Percentiles rank a stretch among this genome's conserved stretches.
phyloP scores from a whole-genome alignment of 2,113 vertebrate genomes.

The Myiozetetes cayanensis region DNA sequence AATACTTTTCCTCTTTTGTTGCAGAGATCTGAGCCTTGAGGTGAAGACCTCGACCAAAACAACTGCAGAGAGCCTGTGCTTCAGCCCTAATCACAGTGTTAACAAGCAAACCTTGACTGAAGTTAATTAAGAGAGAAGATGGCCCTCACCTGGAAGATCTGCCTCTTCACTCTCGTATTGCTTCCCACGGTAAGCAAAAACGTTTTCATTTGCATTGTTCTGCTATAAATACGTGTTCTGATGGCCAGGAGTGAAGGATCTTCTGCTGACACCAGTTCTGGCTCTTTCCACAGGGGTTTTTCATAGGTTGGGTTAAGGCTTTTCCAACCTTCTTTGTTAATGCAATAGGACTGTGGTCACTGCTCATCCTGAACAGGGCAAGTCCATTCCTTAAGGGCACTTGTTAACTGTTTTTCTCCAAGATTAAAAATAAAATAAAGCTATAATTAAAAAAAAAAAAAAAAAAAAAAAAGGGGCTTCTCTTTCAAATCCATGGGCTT shows the following conservation, averaged over 20 bases:
- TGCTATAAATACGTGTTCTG: not conserved
- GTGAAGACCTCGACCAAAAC: not conserved
- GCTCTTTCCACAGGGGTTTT: not conserved
- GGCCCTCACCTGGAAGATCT: not conserved
- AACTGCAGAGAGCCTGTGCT: not conserved
- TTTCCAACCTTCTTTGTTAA: not conserved
- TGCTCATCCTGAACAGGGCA: not conserved
- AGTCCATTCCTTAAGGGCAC: not conserved
- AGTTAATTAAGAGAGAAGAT: constrained; percentile 3
- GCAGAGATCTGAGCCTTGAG: constrained; percentile 34
- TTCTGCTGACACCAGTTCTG: not conserved
- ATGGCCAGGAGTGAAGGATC: not conserved
- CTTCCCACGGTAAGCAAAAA: constrained; percentile 55
- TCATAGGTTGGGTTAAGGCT: not conserved
- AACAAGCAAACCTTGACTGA: not conserved
- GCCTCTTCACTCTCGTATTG: not conserved
- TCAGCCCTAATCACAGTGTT: not conserved
- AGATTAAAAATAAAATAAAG: not conserved
- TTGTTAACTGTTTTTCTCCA: not conserved
- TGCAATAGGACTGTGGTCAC: not conserved
- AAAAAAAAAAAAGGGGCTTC: rapidly evolving
- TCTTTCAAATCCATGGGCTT: not conserved
- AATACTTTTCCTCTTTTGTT: not conserved
- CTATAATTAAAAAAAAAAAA: too few species aligned
- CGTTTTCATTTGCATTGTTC: not conserved